Percentiles rank a stretch among this genome's conserved stretches.
Conservation (phyloP, 2,888 invertebrate species). For the Eupelmus urozonus region DNA sequence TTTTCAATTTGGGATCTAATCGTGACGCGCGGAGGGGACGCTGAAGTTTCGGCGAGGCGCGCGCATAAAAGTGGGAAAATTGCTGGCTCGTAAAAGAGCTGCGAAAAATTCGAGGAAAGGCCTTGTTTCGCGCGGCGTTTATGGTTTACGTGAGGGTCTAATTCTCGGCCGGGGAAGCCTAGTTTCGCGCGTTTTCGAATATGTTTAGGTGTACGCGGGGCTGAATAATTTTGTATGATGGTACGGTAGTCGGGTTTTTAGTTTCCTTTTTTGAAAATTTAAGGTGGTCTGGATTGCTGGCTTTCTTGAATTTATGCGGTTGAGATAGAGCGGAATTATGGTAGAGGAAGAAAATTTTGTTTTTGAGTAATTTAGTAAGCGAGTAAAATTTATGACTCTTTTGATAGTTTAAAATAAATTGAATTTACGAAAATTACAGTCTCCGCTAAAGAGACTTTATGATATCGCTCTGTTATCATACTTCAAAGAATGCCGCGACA, state of each 20-base stretch:
- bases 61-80: constrained; percentile 33
- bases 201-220: background rate
- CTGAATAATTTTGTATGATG: background rate
- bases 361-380: no score
- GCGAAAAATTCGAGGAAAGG: constrained; percentile 11
- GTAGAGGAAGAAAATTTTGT: no score
- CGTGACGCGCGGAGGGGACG: background rate
- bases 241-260: background rate
- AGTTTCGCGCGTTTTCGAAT: constrained; percentile 15
- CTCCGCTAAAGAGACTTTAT: no score
- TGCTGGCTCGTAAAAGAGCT: constrained; percentile 27
- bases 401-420: no score
- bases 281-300: background rate
- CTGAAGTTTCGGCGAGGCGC: no score
- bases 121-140: background rate
- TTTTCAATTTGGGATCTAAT: constrained; percentile 32
- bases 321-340: no score
- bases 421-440: no score
- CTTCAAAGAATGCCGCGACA: background rate
- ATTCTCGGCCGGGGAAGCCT: background rate
- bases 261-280: background rate
- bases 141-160: background rate
- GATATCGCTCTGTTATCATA: background rate
- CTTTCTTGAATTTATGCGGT: background rate
- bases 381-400: no score